Evolutionary conservation across 2,113 vertebrate species (phyloP).

Genomic region (Alethe castanea): DNA sequence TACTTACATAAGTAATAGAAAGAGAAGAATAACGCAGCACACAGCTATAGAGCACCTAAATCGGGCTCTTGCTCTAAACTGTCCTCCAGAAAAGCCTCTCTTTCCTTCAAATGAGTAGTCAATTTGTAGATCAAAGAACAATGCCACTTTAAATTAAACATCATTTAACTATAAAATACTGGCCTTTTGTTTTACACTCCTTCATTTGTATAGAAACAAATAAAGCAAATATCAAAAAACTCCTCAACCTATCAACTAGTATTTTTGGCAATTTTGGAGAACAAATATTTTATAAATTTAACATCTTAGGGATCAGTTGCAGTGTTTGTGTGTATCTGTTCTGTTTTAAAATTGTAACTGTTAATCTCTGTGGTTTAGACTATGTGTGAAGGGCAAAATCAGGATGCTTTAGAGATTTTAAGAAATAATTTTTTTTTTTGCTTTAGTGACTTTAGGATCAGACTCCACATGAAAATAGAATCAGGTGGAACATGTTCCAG

Average conservation of each 20-base stretch:
- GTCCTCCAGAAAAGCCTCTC: neutral
- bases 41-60: neutral
- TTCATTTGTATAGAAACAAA: neutral
- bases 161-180: neutral
- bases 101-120: neutral
- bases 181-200: neutral
- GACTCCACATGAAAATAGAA: neutral
- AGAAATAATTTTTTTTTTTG: neutral
- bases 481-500: conserved; percentile 2
- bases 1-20: neutral
- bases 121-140: neutral
- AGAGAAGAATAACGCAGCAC: neutral
- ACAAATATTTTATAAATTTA: neutral
- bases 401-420: neutral
- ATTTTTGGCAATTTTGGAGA: neutral
- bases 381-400: neutral
- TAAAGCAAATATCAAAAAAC: neutral
- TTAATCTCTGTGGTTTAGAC: neutral
- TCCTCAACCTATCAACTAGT: neutral
- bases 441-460: neutral
- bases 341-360: neutral
- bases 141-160: neutral
- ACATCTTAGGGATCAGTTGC: neutral
- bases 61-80: neutral
- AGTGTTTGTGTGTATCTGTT: neutral